These are phyloP conservation scores for Gulo gulo DNA, from an alignment of 2,113 vertebrate species.

Conservation along the genomic window DNA sequence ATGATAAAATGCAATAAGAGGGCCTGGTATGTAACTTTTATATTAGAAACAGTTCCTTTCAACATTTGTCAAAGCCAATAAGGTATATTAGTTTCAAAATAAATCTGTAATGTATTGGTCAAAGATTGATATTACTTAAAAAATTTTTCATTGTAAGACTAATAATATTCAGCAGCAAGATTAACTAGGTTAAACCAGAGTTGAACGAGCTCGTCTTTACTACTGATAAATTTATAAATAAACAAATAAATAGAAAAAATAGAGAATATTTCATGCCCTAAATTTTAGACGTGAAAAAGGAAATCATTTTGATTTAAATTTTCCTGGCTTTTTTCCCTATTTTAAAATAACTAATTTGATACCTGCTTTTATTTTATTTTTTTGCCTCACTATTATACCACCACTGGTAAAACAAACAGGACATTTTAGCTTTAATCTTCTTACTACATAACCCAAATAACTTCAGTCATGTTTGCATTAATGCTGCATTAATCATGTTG, in stretches of 20 bases:
- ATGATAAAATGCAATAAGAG: background rate
- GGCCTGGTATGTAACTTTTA: background rate
- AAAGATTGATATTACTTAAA: conserved; percentile 37
- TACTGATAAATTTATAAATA: background rate
- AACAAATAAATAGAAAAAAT: conserved; percentile 11
- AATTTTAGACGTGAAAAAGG: background rate
- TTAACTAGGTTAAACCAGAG: conserved; percentile 47
- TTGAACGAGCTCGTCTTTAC: conserved; percentile 30
- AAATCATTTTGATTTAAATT: conserved; percentile 58
- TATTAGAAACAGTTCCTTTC: background rate
- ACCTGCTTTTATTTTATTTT: conserved; percentile 80
- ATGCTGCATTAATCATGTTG: conserved; percentile 99
- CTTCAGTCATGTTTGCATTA: conserved; percentile 99
- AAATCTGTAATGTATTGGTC: background rate
- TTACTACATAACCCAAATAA: conserved; percentile 99
- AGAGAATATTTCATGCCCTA: background rate
- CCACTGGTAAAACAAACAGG: conserved; percentile 96
- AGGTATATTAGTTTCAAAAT: background rate
- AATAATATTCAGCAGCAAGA: conserved; percentile 42
- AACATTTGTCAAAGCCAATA: background rate
- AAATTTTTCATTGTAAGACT: background rate
- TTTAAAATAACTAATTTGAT: conserved; percentile 80
- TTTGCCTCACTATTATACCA: conserved; percentile 85
- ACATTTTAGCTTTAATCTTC: conserved; percentile 98
- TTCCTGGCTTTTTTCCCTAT: conserved; percentile 28